A percentile compares a stretch with the other conserved stretches of the same genome.
Evolutionary conservation across 2,888 invertebrate genomes (phyloP).

Genomic region (Neuroscelio doddi): DNA sequence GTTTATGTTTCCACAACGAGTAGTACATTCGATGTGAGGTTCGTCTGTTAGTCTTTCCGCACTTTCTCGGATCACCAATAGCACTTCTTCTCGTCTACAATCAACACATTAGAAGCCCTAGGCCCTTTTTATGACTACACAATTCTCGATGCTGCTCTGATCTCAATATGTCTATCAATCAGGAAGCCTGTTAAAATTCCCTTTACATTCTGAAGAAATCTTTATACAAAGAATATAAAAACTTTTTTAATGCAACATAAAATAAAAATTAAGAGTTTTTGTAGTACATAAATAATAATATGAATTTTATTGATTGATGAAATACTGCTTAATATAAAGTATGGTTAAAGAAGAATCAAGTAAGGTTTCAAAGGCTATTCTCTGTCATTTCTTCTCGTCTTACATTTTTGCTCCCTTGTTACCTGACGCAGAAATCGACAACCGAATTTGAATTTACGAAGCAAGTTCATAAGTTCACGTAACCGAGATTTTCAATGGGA

Average conservation of each 20-base stretch:
- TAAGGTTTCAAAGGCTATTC: neutral
- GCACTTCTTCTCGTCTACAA: conserved; percentile 26
- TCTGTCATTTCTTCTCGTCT: neutral
- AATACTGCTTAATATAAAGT: too few species aligned
- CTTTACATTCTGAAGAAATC: too few species aligned
- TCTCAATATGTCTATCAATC: conserved; percentile 3
- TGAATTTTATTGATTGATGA: too few species aligned
- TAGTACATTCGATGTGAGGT: conserved; percentile 51
- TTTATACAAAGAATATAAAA: too few species aligned
- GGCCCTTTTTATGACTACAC: conserved; percentile 37
- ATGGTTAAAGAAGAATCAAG: neutral
- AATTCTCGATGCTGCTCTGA: conserved; percentile 7
- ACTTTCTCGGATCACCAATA: conserved; percentile 25
- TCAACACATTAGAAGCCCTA: conserved; percentile 29
- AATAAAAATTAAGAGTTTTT: too few species aligned
- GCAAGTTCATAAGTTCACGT: conserved; percentile 1
- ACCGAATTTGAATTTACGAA: neutral
- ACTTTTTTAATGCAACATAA: too few species aligned
- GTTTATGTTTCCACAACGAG: conserved; percentile 57
- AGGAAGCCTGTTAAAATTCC: conserved; percentile 1
- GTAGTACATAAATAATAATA: too few species aligned
- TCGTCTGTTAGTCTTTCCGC: conserved; percentile 19
- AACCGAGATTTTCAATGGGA: neutral
- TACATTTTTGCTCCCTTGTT: neutral
- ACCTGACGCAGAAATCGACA: neutral